These are phyloP conservation scores for Oryzaephilus surinamensis DNA, from an alignment of 1,140 invertebrate genomes.

Conservation along the genomic window DNA sequence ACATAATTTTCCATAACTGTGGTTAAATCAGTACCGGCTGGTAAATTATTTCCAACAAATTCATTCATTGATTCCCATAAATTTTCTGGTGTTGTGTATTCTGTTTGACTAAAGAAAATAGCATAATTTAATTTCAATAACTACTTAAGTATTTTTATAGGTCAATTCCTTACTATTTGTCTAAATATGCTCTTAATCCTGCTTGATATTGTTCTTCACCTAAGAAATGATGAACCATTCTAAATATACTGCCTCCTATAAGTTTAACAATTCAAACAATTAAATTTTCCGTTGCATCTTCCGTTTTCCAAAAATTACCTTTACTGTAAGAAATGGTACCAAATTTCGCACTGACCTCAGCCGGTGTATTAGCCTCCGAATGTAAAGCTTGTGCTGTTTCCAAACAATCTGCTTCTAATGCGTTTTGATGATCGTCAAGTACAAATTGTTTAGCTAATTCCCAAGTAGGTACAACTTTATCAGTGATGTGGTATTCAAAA, in stretches of 20 bases:
- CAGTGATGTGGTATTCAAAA: slow-evolving; percentile 31
- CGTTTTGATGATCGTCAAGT: slow-evolving; percentile 50
- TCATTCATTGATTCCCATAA: slow-evolving; percentile 3
- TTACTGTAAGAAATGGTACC: slow-evolving; percentile 51
- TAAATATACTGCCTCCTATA: slow-evolving; percentile 47
- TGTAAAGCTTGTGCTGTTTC: slow-evolving; percentile 47
- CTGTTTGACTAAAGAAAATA: slow-evolving; percentile 3
- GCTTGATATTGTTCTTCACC: slow-evolving; percentile 48
- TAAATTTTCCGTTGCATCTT: slow-evolving; percentile 2
- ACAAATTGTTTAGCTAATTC: slow-evolving; percentile 45
- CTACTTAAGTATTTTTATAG: slow-evolving; percentile 33
- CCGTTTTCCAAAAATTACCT: slow-evolving; percentile 31
- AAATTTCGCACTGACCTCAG: slow-evolving; percentile 44
- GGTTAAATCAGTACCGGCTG: slow-evolving; percentile 27
- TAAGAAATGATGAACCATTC: slow-evolving; percentile 68
- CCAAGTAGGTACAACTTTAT: slow-evolving; percentile 18
- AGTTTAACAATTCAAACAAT: background rate
- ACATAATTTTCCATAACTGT: slow-evolving; percentile 52
- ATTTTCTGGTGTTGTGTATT: slow-evolving; percentile 6
- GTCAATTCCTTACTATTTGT: slow-evolving; percentile 35
- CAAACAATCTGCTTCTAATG: slow-evolving; percentile 52
- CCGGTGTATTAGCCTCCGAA: slow-evolving; percentile 36
- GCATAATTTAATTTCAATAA: background rate
- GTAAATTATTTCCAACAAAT: slow-evolving; percentile 1
- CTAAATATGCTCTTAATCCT: slow-evolving; percentile 46